Conservation (phyloP, 2,797 vertebrate species). For the Epinephelus coioides region DNA sequence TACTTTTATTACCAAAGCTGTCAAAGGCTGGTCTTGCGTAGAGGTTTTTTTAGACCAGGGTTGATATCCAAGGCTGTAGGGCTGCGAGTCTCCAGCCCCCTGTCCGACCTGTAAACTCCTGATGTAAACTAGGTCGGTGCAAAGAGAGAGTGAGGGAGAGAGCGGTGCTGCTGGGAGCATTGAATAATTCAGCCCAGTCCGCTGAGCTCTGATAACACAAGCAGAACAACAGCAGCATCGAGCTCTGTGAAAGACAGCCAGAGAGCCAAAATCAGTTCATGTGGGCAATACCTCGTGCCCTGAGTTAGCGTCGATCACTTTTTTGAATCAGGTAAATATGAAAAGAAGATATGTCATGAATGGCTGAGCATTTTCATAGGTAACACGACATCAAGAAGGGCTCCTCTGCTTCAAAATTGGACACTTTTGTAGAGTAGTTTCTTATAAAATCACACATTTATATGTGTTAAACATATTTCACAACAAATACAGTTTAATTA, state of each 20-base stretch:
- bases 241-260: constrained; percentile 55
- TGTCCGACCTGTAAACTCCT: constrained; percentile 66
- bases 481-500: background rate
- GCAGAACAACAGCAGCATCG: constrained; percentile 71
- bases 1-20: constrained; percentile 21
- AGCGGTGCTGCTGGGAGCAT: constrained; percentile 69
- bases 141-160: constrained; percentile 46
- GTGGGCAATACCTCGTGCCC: constrained; percentile 20
- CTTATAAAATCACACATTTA: constrained; percentile 11
- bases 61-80: constrained; percentile 45
- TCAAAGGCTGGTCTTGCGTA: constrained; percentile 17
- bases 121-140: constrained; percentile 75
- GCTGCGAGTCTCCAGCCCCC: constrained; percentile 35
- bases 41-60: constrained; percentile 24
- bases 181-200: constrained; percentile 83
- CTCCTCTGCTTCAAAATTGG: background rate
- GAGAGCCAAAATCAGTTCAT: constrained; percentile 42
- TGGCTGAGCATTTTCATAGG: constrained; percentile 7
- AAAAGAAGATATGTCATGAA: constrained; percentile 22
- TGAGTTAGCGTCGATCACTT: background rate
- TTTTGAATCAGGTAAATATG: constrained; percentile 10
- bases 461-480: constrained; percentile 1
- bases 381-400: background rate
- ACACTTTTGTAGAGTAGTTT: background rate
- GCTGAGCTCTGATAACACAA: constrained; percentile 75